These are phyloP conservation scores for Tortricodes alternella DNA, from an alignment of 2,888 invertebrate species.

Conservation along the genomic window DNA sequence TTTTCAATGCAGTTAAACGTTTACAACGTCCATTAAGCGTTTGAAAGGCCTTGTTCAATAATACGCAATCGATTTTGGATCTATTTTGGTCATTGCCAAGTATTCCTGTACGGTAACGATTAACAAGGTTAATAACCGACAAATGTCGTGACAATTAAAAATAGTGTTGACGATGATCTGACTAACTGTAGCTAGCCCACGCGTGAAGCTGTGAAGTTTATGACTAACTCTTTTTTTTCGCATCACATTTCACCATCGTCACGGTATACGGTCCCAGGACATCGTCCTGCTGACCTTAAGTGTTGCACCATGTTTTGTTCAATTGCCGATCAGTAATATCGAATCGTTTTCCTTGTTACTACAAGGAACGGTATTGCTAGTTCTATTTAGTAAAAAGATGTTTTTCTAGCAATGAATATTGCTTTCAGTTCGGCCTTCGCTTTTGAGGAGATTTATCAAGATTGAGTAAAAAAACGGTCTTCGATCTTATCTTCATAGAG, in stretches of 20 bases:
- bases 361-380: not conserved
- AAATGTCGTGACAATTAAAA: constrained; percentile 40
- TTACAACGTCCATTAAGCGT: constrained; percentile 4
- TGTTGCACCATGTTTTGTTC: not conserved
- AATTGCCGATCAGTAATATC: not conserved
- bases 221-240: constrained; percentile 54
- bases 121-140: constrained; percentile 56
- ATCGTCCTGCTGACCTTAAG: constrained; percentile 2
- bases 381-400: not conserved
- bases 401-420: constrained; percentile 14
- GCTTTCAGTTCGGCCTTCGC: not conserved
- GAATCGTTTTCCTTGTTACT: constrained; percentile 12
- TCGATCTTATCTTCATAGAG: too few species aligned
- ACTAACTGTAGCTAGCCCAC: constrained; percentile 61
- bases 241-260: constrained; percentile 46
- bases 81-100: constrained; percentile 28
- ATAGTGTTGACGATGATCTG: constrained; percentile 51
- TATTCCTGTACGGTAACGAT: constrained; percentile 42
- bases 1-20: not conserved
- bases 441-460: constrained; percentile 13
- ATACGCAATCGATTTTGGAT: constrained; percentile 26
- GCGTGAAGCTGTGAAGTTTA: constrained; percentile 49
- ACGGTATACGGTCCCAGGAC: not conserved
- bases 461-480: not conserved
- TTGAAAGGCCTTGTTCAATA: constrained; percentile 12